Conservation (phyloP, 2,113 vertebrate species). For the Megaleporinus macrocephalus region DNA sequence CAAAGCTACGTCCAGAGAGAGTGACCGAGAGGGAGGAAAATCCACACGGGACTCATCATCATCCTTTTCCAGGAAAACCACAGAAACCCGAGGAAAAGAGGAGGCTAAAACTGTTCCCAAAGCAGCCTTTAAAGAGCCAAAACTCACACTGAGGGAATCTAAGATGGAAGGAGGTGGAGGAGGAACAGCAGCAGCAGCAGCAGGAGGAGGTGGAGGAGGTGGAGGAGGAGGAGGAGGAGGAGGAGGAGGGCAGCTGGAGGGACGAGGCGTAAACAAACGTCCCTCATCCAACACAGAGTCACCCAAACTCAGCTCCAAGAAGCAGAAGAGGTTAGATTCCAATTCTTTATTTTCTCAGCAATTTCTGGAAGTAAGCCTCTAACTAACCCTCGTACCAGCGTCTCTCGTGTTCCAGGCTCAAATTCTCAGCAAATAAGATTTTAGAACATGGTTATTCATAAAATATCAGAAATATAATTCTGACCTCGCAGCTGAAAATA, state of each 20-base stretch:
- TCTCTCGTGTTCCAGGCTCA: too few relatives aligned
- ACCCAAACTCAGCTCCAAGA: constrained; percentile 91
- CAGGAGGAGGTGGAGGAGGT: constrained; percentile 67
- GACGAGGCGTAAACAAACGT: constrained; percentile 88
- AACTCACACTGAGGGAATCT: constrained; percentile 91
- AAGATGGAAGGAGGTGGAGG: constrained; percentile 93
- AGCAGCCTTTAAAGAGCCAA: constrained; percentile 96
- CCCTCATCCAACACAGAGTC: constrained; percentile 85
- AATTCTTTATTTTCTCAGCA: too few relatives aligned
- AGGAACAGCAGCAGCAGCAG: constrained; percentile 78
- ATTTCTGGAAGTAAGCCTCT: constrained; percentile 8
- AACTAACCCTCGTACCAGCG: too few relatives aligned
- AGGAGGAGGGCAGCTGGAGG: constrained; percentile 72
- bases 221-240: constrained; percentile 45
- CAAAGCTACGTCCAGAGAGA: constrained; percentile 83
- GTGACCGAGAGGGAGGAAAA: constrained; percentile 83
- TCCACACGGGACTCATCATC: constrained; percentile 70
- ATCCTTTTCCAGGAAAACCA: constrained; percentile 82
- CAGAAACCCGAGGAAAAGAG: constrained; percentile 89
- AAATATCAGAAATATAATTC: too few relatives aligned
- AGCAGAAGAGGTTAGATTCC: constrained; percentile 91
- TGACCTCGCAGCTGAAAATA: too few relatives aligned
- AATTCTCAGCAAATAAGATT: too few relatives aligned
- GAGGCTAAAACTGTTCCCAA: constrained; percentile 88
- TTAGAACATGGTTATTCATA: too few relatives aligned